These are phyloP conservation scores for Progne subis DNA, from an alignment of 2,113 vertebrate genomes.

Conservation along the genomic window DNA sequence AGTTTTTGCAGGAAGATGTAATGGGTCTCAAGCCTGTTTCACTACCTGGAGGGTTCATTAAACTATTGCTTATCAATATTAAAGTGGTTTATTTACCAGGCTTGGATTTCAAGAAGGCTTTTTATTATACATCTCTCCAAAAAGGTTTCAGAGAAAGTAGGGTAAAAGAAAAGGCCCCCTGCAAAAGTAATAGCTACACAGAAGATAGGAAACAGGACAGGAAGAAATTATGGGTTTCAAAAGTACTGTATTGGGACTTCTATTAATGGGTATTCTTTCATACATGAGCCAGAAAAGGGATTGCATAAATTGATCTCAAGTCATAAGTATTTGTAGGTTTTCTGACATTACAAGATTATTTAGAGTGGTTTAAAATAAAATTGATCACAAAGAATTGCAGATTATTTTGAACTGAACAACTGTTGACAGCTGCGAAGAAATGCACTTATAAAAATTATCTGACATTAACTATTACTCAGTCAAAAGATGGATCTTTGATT, in stretches of 20 bases:
- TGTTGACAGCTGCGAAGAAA: neutral
- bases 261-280: neutral
- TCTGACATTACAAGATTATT: neutral
- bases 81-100: neutral
- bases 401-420: neutral
- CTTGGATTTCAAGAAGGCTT: neutral
- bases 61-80: neutral
- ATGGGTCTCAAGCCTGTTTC: neutral
- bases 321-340: neutral
- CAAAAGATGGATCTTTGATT: neutral
- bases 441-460: neutral
- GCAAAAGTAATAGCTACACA: neutral
- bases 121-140: neutral
- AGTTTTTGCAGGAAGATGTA: neutral
- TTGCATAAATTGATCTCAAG: neutral
- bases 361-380: neutral
- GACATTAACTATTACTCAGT: neutral
- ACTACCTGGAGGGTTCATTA: neutral
- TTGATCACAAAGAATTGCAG: neutral
- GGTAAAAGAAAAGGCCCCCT: neutral
- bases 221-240: neutral
- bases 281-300: neutral
- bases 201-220: neutral
- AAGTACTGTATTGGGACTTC: neutral
- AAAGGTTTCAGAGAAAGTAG: neutral